These are phyloP conservation scores for Phallusia fumigata DNA, from an alignment of 23 tunicate genomes.

Conservation along the genomic window DNA sequence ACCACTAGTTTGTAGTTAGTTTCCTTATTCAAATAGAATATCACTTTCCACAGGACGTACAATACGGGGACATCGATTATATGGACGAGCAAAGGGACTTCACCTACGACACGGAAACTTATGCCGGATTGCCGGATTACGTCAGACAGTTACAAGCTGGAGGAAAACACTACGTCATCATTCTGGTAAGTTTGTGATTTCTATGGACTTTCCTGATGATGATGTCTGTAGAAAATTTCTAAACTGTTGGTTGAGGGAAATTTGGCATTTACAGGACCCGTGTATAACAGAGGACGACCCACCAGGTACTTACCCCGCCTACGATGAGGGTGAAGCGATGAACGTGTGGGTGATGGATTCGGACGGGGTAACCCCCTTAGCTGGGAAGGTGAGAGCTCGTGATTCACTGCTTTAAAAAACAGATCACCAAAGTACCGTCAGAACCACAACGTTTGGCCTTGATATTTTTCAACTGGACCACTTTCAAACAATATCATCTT, in stretches of 20 bases:
- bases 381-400: slow-evolving; percentile 58
- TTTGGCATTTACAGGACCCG: slow-evolving; percentile 60
- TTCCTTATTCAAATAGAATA: too few species aligned
- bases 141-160: slow-evolving; percentile 70
- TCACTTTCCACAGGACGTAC: slow-evolving; percentile 66
- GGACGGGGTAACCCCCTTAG: slow-evolving; percentile 61
- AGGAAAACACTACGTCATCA: slow-evolving; percentile 94
- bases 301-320: slow-evolving; percentile 87
- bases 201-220: too few species aligned
- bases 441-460: too few species aligned
- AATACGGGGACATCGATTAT: slow-evolving; percentile 99
- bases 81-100: slow-evolving; percentile 99
- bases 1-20: too few species aligned
- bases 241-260: too few species aligned
- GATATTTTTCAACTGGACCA: too few species aligned
- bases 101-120: slow-evolving; percentile 70
- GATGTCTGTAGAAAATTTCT: too few species aligned
- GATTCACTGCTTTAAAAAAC: too few species aligned
- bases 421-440: too few species aligned
- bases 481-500: too few species aligned
- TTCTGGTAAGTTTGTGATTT: slow-evolving; percentile 33
- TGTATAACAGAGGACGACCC: slow-evolving; percentile 93
- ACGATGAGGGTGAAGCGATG: slow-evolving; percentile 65
- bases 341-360: slow-evolving; percentile 64
- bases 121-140: slow-evolving; percentile 78